phyloP scores from a whole-genome alignment of 2,113 vertebrate species.

The Todiramphus chloris region DNA sequence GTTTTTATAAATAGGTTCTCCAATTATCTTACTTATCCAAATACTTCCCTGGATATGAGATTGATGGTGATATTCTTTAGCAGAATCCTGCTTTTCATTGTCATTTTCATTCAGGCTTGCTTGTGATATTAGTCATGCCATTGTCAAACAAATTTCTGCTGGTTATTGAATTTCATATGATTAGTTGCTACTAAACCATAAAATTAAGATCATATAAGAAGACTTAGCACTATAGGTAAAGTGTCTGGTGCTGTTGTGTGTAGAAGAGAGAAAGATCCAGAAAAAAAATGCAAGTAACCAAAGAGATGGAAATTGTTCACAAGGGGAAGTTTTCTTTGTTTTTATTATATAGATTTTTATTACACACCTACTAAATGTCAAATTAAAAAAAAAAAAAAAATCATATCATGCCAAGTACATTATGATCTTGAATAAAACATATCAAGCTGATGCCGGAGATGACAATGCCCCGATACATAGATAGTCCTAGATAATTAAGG shows the following conservation, averaged over 20 bases:
- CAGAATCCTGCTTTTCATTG: not conserved
- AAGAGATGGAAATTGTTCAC: not conserved
- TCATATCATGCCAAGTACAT: not conserved
- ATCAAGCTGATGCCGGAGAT: not conserved
- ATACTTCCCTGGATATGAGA: not conserved
- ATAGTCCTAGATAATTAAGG: not conserved
- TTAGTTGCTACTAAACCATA: not conserved
- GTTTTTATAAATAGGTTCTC: not conserved
- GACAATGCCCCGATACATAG: not conserved
- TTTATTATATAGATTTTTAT: not conserved
- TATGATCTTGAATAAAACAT: not conserved
- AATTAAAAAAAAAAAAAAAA: not conserved
- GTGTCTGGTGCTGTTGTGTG: not conserved
- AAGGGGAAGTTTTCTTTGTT: not conserved
- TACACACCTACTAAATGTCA: not conserved
- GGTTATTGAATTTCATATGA: not conserved
- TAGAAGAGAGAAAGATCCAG: not conserved
- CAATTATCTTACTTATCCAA: not conserved
- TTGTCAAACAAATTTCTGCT: not conserved
- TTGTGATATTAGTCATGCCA: not conserved
- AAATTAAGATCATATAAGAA: not conserved
- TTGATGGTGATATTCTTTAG: not conserved
- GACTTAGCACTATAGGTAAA: not conserved
- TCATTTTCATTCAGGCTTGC: not conserved
- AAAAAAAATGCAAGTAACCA: not conserved